phyloP scores from a whole-genome alignment of 2,113 vertebrate genomes.

The Myotis yumanensis region DNA sequence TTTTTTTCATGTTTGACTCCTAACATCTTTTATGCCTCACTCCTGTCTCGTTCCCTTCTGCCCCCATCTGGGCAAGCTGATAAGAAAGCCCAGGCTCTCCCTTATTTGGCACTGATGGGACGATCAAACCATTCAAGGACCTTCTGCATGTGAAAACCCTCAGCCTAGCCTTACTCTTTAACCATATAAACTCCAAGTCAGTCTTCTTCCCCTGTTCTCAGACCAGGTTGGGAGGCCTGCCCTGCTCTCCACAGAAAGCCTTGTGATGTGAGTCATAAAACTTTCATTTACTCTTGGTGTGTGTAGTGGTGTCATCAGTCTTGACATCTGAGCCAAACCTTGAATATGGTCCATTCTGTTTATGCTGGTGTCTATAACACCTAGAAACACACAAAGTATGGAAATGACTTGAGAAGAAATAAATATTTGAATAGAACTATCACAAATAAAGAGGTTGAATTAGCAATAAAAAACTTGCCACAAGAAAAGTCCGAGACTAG shows the following conservation, averaged over 20 bases:
- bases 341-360: background rate
- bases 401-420: background rate
- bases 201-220: background rate
- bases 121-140: background rate
- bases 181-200: background rate
- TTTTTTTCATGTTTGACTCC: background rate
- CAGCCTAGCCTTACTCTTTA: background rate
- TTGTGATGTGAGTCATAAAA: background rate
- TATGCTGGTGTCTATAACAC: background rate
- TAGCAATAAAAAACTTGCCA: background rate
- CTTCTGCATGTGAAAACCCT: background rate
- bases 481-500: background rate
- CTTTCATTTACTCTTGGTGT: background rate
- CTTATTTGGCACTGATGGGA: no score
- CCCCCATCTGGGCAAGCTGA: background rate
- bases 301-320: background rate
- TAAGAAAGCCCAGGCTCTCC: background rate
- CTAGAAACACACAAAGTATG: background rate
- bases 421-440: background rate
- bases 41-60: background rate
- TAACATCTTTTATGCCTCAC: background rate
- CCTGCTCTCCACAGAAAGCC: background rate
- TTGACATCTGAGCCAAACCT: background rate
- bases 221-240: background rate
- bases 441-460: background rate